Base-by-base conservation (phyloP, 2,888 invertebrate species). In the Clanis bilineata region DNA sequence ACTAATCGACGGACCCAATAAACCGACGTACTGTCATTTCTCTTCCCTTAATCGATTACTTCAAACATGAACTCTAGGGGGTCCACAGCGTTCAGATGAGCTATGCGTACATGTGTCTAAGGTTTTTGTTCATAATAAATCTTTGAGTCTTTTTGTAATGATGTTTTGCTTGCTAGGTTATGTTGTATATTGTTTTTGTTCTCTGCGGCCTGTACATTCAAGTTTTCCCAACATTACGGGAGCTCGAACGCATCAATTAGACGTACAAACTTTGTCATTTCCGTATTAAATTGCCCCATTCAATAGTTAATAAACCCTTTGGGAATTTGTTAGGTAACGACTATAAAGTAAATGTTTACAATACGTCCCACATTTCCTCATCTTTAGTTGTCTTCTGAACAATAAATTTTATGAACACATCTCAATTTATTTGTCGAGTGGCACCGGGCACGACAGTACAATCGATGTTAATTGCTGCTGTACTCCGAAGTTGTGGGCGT, bases 11-110 rank as follows among this genome's bases (percentile, higher is more conserved):
- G 82, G 79, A 79, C 79, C 83, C 76, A 83, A 85, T 87, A 86
- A 85, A 84, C 77, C 80, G 89, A 90, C 88, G 83, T 86, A 74
- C 85, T 91, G 91, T 91, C 91, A 91, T 92, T 92, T 90, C 90
- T 92, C 91, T 88, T 89, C 82, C 85, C 80, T 83, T 88, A 89
- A 90, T 90, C 90, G 90, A 91, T 90, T 88, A 90, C 82, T 90
- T 88, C 82, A 88, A 88, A 87, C 86, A 84, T 83, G 76, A 87
- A 67, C 91, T 80, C 78, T 85, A 88, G 91, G 91, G 90, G 91
- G 89, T 86, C 89, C 77, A 69, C 78, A 79, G 81, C 73, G 71
- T 70, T 75, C 74, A 68, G 73, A 73, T 73, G 71, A 74, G 73
- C 80, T 77, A 80, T 77, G 77, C 69, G 70, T 72, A 77, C 79